Conservation (phyloP, 2,888 invertebrate genomes). For the Agrotis clavis region DNA sequence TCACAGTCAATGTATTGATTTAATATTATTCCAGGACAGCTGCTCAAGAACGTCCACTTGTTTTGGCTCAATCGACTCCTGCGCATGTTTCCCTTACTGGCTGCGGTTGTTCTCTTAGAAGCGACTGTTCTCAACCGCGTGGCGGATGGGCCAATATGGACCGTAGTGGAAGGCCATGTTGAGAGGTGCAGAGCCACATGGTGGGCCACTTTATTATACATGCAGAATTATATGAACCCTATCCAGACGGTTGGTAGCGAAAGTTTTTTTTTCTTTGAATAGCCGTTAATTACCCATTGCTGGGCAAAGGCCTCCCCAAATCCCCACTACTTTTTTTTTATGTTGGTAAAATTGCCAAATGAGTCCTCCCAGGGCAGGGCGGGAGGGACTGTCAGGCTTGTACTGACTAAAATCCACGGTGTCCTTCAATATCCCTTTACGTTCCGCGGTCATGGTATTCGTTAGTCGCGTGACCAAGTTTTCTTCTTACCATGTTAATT, state of each 20-base stretch:
- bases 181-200: conserved; percentile 74
- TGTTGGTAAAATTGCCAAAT: too few relatives aligned
- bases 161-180: conserved; percentile 51
- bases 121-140: conserved; percentile 71
- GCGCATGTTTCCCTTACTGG: conserved; percentile 79
- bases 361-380: too few relatives aligned
- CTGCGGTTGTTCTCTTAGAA: conserved; percentile 71
- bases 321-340: too few relatives aligned
- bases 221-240: conserved; percentile 78
- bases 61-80: conserved; percentile 78
- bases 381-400: too few relatives aligned
- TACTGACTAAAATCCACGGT: too few relatives aligned
- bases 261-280: not conserved
- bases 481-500: too few relatives aligned
- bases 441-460: too few relatives aligned
- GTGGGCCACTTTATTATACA: conserved; percentile 79
- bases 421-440: too few relatives aligned
- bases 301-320: too few relatives aligned
- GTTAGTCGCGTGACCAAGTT: too few relatives aligned
- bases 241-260: conserved; percentile 63
- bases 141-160: conserved; percentile 76
- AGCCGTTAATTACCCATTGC: too few relatives aligned
- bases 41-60: conserved; percentile 75
- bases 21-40: conserved; percentile 48
- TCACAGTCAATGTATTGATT: too few relatives aligned